These are phyloP conservation scores for Drosophila eohydei DNA, from an alignment of 2,888 invertebrate species.

Conservation along the genomic window DNA sequence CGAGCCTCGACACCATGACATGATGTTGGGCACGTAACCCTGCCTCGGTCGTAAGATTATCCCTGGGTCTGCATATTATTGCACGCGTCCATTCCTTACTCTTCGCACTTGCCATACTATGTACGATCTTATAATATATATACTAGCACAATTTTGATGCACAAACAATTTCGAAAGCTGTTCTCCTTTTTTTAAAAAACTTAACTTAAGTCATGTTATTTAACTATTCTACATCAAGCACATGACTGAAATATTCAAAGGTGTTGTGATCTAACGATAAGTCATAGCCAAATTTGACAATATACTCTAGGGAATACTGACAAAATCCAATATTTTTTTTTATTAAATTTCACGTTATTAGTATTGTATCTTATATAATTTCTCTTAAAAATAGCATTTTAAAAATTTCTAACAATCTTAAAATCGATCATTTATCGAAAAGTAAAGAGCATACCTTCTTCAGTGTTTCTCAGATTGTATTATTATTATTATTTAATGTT, in stretches of 20 bases:
- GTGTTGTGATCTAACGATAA: background rate
- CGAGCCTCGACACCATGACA: conserved; percentile 60
- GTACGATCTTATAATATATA: background rate
- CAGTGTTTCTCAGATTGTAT: no score
- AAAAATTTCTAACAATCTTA: no score
- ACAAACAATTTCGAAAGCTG: conserved; percentile 6
- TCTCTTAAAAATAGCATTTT: no score
- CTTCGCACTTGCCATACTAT: conserved; percentile 12
- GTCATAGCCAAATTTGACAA: background rate
- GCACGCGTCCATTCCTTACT: conserved; percentile 64
- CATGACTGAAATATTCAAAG: background rate
- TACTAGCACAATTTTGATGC: background rate
- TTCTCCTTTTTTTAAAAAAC: background rate
- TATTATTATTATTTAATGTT: no score
- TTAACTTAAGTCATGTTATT: background rate
- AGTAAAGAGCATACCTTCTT: no score
- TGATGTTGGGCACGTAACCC: conserved; percentile 29
- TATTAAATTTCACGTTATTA: background rate
- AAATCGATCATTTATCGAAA: no score
- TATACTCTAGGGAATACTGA: background rate
- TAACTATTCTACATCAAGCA: background rate
- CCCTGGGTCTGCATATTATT: conserved; percentile 51
- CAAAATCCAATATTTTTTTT: background rate
- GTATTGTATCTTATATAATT: no score
- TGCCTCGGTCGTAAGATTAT: conserved; percentile 66